These are phyloP conservation scores for Discoglossus pictus DNA, from an alignment of 2,797 vertebrate species.

Conservation along the genomic window DNA sequence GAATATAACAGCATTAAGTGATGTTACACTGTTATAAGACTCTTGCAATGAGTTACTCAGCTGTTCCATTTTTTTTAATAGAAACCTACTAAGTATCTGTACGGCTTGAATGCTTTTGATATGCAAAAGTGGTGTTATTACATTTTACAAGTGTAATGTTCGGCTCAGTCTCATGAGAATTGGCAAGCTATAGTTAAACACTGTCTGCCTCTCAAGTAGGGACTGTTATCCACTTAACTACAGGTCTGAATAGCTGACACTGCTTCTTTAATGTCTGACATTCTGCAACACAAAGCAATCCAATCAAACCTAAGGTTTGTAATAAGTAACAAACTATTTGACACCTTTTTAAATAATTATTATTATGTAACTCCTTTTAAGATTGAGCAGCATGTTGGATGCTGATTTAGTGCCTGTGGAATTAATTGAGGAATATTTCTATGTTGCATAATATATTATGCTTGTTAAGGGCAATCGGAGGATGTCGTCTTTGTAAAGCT, in stretches of 20 bases:
- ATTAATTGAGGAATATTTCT: constrained; percentile 29
- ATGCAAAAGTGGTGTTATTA: constrained; percentile 37
- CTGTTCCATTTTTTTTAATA: no score
- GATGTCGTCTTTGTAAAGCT: constrained; percentile 22
- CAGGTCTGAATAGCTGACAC: constrained; percentile 28
- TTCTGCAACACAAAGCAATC: background rate
- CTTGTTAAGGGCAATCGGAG: constrained; percentile 1
- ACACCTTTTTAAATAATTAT: constrained; percentile 17
- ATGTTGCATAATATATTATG: constrained; percentile 6
- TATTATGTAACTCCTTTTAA: background rate
- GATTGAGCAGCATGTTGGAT: background rate
- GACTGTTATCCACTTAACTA: constrained; percentile 28
- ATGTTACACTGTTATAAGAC: no score
- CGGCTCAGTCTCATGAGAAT: constrained; percentile 30
- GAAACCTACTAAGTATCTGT: constrained; percentile 1
- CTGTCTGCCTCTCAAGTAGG: constrained; percentile 27
- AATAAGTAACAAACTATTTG: constrained; percentile 19
- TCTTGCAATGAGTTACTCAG: no score
- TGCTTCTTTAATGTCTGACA: constrained; percentile 14
- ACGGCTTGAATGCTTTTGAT: constrained; percentile 29
- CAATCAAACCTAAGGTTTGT: constrained; percentile 1
- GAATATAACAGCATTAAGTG: no score
- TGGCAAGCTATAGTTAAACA: constrained; percentile 39
- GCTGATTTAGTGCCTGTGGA: constrained; percentile 19
- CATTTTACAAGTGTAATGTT: constrained; percentile 36